Base-by-base conservation (phyloP, 2,888 invertebrate genomes). In the Endomychus coccineus region DNA sequence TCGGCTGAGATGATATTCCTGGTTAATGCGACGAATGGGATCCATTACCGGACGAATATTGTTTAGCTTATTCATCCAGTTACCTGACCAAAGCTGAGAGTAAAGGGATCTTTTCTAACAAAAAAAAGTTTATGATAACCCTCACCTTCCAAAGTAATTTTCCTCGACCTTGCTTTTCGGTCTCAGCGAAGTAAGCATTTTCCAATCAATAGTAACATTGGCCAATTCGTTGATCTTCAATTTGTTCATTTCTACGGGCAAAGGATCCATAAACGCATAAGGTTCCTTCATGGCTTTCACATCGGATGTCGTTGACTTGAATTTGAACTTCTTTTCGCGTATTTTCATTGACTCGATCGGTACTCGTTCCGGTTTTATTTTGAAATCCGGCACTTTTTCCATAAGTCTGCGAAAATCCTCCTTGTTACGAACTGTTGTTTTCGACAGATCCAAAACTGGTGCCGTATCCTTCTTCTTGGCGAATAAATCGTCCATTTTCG, bases 381-480 rank as follows among this genome's bases (percentile, higher is more conserved):
- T 90, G 59, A 83, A 89, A 61, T 92, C 91, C 0, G 90, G 89
- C 7, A 90, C 84, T 68, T 85, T 85, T 55, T 90, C 89, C 61
- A 87, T 71, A 29, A 88, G 73, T 39, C 80, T 78, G 52, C 83
- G 77, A 50, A 87, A 85, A 58, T 92, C 91, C 53, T 90, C 89
- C 43, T 80, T 78, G 6, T 80, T 79, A 51, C 77, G 82, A 31
- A 83, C 82, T 4, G 80, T 76, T 25, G 80, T 76, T 64, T 83
- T 83, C 36, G 88, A 87, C 46, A 91, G 71, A 64, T 92, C 92
- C 30, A 92, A 71, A 52, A 90, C 83, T 29, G 85, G 80, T 27
- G 82, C 80, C 35, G 80, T 78, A 61, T 89, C 86, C 66, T 88
- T 89, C 67, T 87, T 90, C 70, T 85, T 88, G 43, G 74, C 75